A percentile compares a stretch with the other conserved stretches of the same genome.
These are phyloP conservation scores for Motacilla tschutschensis DNA, from an alignment of 2,113 vertebrate genomes.

Conservation along the genomic window DNA sequence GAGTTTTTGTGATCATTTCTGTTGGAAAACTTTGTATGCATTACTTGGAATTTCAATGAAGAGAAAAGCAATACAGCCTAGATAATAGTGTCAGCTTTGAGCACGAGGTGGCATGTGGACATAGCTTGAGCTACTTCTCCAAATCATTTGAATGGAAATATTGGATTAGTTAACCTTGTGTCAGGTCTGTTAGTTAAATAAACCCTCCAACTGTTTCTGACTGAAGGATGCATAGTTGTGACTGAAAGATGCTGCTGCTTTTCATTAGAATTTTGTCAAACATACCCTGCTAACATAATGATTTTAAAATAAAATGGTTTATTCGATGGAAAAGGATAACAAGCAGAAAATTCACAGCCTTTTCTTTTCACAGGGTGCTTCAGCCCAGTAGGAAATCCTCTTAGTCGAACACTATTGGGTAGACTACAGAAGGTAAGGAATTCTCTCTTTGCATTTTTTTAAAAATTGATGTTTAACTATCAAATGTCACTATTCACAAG, in stretches of 20 bases:
- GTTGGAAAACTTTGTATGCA: constrained; percentile 61
- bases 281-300: constrained; percentile 51
- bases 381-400: constrained; percentile 77
- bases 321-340: constrained; percentile 61
- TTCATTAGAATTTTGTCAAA: constrained; percentile 61
- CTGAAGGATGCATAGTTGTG: constrained; percentile 52
- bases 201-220: constrained; percentile 67
- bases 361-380: constrained; percentile 81
- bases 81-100: constrained; percentile 67
- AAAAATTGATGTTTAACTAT: constrained; percentile 35
- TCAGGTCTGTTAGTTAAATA: constrained; percentile 65
- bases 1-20: constrained; percentile 65
- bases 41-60: constrained; percentile 67
- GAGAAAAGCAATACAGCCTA: constrained; percentile 53
- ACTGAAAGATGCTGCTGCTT: constrained; percentile 62
- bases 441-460: constrained; percentile 50
- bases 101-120: constrained; percentile 42
- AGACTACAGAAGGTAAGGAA: constrained; percentile 81
- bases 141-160: constrained; percentile 65
- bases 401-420: constrained; percentile 71
- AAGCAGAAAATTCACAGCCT: constrained; percentile 65
- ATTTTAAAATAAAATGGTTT: constrained; percentile 72
- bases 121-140: constrained; percentile 45
- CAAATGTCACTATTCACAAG: constrained; percentile 42
- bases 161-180: constrained; percentile 61